Base-by-base conservation (phyloP, 2,113 vertebrate species). In the Varanus salvator region DNA sequence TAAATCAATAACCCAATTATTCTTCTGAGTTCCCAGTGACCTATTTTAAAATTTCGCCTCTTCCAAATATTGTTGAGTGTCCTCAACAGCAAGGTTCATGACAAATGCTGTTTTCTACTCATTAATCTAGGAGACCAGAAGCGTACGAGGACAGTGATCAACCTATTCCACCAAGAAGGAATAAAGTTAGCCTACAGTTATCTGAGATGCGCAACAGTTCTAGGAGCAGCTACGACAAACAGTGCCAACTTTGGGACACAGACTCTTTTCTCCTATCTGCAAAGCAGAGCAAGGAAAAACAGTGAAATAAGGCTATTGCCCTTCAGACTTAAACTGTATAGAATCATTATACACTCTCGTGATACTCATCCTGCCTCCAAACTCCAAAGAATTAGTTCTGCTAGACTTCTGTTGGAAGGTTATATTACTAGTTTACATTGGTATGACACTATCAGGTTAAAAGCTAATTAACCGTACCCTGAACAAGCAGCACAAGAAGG, bases 1-100 rank as follows among this genome's bases (percentile, higher is more conserved):
- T 76, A 93, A 94, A 92, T 94, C 93, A 94, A 95, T 96, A 93
- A 50, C 85, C 5, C 78, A 87, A 86, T 94, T 92, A 88, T 60
- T 80, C 48, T 38, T 85, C 86, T 52, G 77, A 88, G 85, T 92
- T 95, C 86, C 87, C 87, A 80, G 25, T 64, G 34, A 81, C 69
- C 72, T 91, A 80, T 92, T 93, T 92, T 92, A 93, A 95, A 81
- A 87, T 9, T 6, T 11, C n/a, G 9, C 8, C 69, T 25, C 7
- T 91, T 92, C 91, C 50, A 87, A 92, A 91, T 84, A 89, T 0
- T 64, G 60, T 11, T 64, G 15, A 8, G 6, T 44, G 84, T 72
- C 86, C 91, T 94, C 88, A 93, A 76, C 86, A 90, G 60, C 50
- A 76, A 85, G 80, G 68, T 64, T 64, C 38, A 48, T 25, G 8